Base-by-base conservation (phyloP, 2,888 invertebrate genomes). In the Arge pagana region DNA sequence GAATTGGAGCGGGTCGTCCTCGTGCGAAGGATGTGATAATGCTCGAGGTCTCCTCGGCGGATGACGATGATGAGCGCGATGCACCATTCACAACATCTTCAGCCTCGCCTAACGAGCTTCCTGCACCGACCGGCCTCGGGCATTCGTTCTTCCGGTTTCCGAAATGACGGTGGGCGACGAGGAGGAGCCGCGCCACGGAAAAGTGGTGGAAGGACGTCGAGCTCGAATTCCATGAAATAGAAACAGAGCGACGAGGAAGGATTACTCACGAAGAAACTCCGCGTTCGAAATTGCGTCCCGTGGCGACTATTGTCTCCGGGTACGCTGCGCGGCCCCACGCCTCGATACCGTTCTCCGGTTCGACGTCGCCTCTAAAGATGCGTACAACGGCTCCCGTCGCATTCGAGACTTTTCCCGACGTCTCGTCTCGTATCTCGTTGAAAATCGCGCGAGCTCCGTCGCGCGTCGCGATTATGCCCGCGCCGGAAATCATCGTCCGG, bases 61-160 rank as follows among this genome's bases (percentile, higher is more conserved):
- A 7, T 13, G 18, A n/a, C 7, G 19, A 19, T 16, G 33, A 23
- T 30, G 30, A 21, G 15, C 23, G 33, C 6, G 21, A 21, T 24
- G 10, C 28, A 24, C 21, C 35, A 30, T 33, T 58, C 59, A 65
- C 64, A 68, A 66, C 64, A 65, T 71, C 74, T 66, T 60, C 61
- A 68, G 74, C 72, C 55, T 64, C 70, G 73, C 71, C 72, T 75
- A 76, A 75, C 72, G 75, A 76, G 75, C 75, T 74, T 75, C 75
- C 75, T 75, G 74, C 57, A 59, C 50, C 52, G 57, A 54, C 43
- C 51, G 54, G 48, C 42, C 57, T 41, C 39, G n/a, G 49, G 37
- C 41, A 45, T 33, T 31, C 35, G 26, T 39, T 21, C 19, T 48
- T 43, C 42, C 42, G 16, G 40, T 10, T 15, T 18, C 31, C n/a